These are phyloP conservation scores for Protophormia terraenovae DNA, from an alignment of 2,888 invertebrate genomes.

Conservation along the genomic window DNA sequence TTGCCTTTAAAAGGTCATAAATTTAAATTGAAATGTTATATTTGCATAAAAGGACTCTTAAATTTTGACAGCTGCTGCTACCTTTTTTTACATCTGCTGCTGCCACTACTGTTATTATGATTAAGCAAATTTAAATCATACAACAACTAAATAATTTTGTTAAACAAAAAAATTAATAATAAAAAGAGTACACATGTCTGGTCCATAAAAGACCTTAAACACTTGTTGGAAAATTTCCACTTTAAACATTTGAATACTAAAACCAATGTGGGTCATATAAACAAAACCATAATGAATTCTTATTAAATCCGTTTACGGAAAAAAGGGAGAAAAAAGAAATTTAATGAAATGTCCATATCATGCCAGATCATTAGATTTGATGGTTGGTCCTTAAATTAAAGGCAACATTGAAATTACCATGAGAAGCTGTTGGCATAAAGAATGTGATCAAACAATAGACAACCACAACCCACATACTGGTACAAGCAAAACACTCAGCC, in stretches of 20 bases:
- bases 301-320: neutral
- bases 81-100: neutral
- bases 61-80: conserved; percentile 15
- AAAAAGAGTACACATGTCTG: neutral
- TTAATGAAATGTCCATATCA: conserved; percentile 10
- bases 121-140: neutral
- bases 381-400: conserved; percentile 28
- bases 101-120: neutral
- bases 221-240: neutral
- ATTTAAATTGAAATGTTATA: conserved; percentile 32
- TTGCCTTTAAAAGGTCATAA: conserved; percentile 9
- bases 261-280: neutral
- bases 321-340: neutral
- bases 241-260: too few species aligned
- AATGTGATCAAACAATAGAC: conserved; percentile 12
- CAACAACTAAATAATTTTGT: neutral
- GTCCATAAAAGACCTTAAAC: neutral
- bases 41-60: conserved; percentile 24
- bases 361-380: conserved; percentile 36
- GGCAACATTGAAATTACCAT: conserved; percentile 32
- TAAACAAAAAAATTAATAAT: neutral
- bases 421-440: neutral
- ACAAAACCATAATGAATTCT: neutral
- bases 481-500: neutral
- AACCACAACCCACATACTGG: neutral